Conservation (phyloP, 2,113 vertebrate species). For the Scomber colias region DNA sequence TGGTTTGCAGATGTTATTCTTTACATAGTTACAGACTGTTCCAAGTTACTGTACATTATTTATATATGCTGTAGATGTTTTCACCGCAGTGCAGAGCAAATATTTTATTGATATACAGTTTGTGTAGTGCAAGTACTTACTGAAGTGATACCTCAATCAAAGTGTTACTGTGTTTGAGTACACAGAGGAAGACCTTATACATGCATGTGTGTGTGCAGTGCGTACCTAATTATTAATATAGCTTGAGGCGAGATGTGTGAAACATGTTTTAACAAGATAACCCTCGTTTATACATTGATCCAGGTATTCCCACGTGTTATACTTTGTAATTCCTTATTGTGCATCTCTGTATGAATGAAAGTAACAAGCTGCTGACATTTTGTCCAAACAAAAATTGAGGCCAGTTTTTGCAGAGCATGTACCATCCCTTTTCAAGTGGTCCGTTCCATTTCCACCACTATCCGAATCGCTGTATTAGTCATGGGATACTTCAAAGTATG, state of each 20-base stretch:
- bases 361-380: constrained; percentile 39
- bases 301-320: constrained; percentile 21
- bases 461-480: constrained; percentile 75
- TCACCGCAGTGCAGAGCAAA: constrained; percentile 44
- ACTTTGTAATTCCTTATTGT: constrained; percentile 22
- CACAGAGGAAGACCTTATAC: not conserved
- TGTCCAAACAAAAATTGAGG: constrained; percentile 40
- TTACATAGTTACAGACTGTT: constrained; percentile 60
- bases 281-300: constrained; percentile 58
- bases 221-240: constrained; percentile 51
- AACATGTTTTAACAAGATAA: constrained; percentile 58
- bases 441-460: constrained; percentile 62
- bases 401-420: constrained; percentile 49
- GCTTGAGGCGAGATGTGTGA: constrained; percentile 55
- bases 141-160: constrained; percentile 24
- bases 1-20: constrained; percentile 76
- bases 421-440: constrained; percentile 62
- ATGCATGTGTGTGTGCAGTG: constrained; percentile 7
- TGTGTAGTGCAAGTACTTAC: not conserved
- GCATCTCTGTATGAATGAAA: not conserved
- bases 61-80: constrained; percentile 42
- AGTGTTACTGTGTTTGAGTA: constrained; percentile 19
- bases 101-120: constrained; percentile 38
- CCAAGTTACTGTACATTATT: constrained; percentile 62
- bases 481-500: constrained; percentile 77